Percentiles rank a stretch among this genome's conserved stretches.
Conservation (phyloP, 1,140 invertebrate species). For the Pachypeltis micranthus region DNA sequence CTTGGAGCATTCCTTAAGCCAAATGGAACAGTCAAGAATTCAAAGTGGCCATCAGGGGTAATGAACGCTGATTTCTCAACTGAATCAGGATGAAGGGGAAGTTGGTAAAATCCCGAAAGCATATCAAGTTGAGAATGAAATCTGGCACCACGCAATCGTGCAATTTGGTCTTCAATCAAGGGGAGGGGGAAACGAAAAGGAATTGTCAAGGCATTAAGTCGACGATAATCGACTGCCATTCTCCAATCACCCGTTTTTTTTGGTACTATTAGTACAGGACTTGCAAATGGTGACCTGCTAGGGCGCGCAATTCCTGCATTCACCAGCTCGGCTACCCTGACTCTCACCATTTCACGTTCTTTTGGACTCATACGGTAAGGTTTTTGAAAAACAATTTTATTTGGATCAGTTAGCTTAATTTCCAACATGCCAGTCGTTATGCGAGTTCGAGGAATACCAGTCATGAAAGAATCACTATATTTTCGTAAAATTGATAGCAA, state of each 20-base stretch:
- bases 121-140: conserved; percentile 7
- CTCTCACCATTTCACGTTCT: not conserved
- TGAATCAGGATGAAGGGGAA: not conserved
- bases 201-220: not conserved
- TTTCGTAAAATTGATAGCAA: not conserved
- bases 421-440: not conserved
- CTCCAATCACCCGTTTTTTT: not conserved
- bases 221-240: conserved; percentile 2
- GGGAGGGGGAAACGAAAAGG: not conserved
- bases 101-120: not conserved
- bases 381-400: not conserved
- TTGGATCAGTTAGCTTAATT: not conserved
- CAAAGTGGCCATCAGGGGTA: conserved; percentile 26
- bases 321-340: not conserved
- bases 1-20: conserved; percentile 36
- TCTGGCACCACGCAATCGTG: not conserved
- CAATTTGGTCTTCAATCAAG: conserved; percentile 5
- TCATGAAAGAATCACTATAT: not conserved
- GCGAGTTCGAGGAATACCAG: not conserved
- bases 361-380: not conserved
- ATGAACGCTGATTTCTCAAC: conserved; percentile 3
- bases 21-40: conserved; percentile 36
- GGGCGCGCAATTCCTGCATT: not conserved
- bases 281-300: not conserved
- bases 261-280: not conserved